phyloP scores from a whole-genome alignment of 1,140 invertebrate genomes.

The Heliconius congener region DNA sequence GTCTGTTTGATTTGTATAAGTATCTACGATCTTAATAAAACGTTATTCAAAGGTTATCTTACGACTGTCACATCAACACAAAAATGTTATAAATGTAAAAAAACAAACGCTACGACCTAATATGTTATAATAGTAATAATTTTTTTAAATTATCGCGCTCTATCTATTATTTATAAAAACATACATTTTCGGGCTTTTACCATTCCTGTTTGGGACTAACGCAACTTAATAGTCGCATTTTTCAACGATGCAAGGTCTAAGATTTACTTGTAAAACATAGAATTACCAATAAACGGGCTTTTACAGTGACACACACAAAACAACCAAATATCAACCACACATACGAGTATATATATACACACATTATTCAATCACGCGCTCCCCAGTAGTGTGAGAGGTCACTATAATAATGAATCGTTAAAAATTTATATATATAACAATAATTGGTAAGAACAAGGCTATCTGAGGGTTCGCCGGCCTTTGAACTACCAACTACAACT shows the following conservation, averaged over 20 bases:
- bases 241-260: too few species aligned
- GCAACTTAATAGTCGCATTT: too few species aligned
- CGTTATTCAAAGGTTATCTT: not conserved
- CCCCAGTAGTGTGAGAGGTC: slow-evolving; percentile 11
- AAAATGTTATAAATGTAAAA: not conserved
- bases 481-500: not conserved
- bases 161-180: too few species aligned
- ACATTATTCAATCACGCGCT: slow-evolving; percentile 3
- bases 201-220: too few species aligned
- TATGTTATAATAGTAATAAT: not conserved
- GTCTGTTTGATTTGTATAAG: too few species aligned
- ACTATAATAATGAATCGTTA: not conserved
- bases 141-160: too few species aligned
- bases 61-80: not conserved
- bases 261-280: too few species aligned
- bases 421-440: not conserved
- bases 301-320: not conserved
- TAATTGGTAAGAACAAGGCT: not conserved
- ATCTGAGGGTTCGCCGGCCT: not conserved
- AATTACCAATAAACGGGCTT: too few species aligned
- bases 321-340: not conserved
- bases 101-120: too few species aligned
- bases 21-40: too few species aligned
- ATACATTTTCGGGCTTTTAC: too few species aligned
- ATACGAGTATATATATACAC: too few species aligned